These are phyloP conservation scores for Parazoanthus atlanticus DNA, from an alignment of 92 coral and sea anemone species.

Conservation along the genomic window DNA sequence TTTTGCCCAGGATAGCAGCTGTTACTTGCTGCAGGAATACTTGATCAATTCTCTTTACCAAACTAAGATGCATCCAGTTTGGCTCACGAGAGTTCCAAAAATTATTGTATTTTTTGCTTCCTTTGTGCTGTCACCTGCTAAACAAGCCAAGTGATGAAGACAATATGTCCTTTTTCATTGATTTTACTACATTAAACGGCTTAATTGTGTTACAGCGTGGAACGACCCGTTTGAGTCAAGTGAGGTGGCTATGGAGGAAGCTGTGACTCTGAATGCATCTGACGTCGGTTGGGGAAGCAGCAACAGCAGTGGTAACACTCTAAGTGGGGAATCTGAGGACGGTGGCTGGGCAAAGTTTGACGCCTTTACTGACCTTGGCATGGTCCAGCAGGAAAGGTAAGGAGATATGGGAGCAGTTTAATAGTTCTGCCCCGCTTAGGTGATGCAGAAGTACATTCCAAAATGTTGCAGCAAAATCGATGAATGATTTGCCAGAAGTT, in stretches of 20 bases:
- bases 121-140: background rate
- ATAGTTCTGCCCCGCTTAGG: background rate
- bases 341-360: slow-evolving; percentile 99
- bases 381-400: slow-evolving; percentile 56
- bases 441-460: background rate
- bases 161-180: background rate
- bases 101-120: background rate
- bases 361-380: slow-evolving; percentile 79
- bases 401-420: background rate
- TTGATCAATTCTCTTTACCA: too few species aligned
- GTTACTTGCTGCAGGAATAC: background rate
- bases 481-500: background rate
- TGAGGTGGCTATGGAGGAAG: slow-evolving; percentile 84
- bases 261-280: slow-evolving; percentile 82
- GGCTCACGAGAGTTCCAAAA: background rate
- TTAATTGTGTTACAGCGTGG: slow-evolving; percentile 71
- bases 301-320: slow-evolving; percentile 42
- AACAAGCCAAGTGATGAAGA: too few species aligned
- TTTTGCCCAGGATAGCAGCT: too few species aligned
- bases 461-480: background rate
- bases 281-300: slow-evolving; percentile 93
- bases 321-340: slow-evolving; percentile 49
- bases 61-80: background rate
- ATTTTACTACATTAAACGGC: background rate
- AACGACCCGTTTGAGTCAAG: slow-evolving; percentile 70